phyloP scores from a whole-genome alignment of 1,140 invertebrate species.

The Zaprionus davidi region DNA sequence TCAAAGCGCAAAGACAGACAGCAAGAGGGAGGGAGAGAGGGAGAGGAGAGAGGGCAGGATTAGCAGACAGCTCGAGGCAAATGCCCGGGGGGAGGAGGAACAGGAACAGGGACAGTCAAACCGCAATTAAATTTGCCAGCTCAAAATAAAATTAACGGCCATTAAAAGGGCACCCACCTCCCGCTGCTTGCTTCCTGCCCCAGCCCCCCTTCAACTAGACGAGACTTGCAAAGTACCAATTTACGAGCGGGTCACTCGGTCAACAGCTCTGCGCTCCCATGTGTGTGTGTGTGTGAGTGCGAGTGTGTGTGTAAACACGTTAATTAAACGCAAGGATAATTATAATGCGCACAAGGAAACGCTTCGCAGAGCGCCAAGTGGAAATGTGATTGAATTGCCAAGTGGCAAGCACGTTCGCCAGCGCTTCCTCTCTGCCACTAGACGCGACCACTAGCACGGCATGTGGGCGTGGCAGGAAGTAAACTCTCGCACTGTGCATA shows the following conservation, averaged over 20 bases:
- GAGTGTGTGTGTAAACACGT: slow-evolving; percentile 49
- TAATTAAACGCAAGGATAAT: slow-evolving; percentile 63
- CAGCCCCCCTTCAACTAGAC: slow-evolving; percentile 10
- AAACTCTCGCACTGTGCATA: slow-evolving; percentile 34
- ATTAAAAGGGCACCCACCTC: slow-evolving; percentile 39
- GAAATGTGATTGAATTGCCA: slow-evolving; percentile 49
- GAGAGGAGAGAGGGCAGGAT: background rate
- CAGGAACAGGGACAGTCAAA: slow-evolving; percentile 17
- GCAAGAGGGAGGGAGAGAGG: background rate
- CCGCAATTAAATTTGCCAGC: slow-evolving; percentile 53
- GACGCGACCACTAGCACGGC: background rate
- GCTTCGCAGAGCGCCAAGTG: slow-evolving; percentile 29
- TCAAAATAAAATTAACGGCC: slow-evolving; percentile 56
- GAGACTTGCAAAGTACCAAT: slow-evolving; percentile 31
- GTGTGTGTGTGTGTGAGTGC: slow-evolving; percentile 6
- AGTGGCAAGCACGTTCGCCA: slow-evolving; percentile 33
- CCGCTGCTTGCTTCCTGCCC: background rate
- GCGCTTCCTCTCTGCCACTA: background rate
- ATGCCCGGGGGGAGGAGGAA: background rate
- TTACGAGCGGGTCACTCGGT: slow-evolving; percentile 50
- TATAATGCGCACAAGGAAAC: slow-evolving; percentile 55
- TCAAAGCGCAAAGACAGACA: slow-evolving; percentile 39
- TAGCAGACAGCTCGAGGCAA: slow-evolving; percentile 13
- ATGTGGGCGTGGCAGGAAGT: slow-evolving; percentile 32
- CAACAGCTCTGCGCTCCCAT: slow-evolving; percentile 22